These are phyloP conservation scores for Drosophila pegasa DNA, from an alignment of 2,888 invertebrate genomes.

Conservation along the genomic window DNA sequence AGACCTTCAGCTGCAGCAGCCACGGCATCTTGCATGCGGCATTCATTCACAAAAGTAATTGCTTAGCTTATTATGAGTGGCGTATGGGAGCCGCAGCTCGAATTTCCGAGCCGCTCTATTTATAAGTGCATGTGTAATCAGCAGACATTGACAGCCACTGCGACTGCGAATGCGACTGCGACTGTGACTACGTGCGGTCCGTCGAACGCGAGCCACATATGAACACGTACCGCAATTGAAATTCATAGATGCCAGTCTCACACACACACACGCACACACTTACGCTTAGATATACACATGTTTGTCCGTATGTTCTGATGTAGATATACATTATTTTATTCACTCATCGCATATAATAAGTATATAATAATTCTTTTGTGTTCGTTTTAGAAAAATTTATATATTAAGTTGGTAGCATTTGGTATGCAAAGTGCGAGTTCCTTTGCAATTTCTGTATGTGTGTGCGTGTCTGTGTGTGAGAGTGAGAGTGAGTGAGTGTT, in stretches of 20 bases:
- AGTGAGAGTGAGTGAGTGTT: not conserved
- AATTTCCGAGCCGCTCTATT: slow-evolving; percentile 54
- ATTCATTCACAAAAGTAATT: slow-evolving; percentile 62
- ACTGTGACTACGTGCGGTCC: slow-evolving; percentile 63
- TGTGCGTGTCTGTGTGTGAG: not conserved
- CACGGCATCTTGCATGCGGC: slow-evolving; percentile 13
- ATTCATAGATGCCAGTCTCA: slow-evolving; percentile 70
- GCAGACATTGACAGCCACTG: slow-evolving; percentile 22
- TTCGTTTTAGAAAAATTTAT: slow-evolving; percentile 68
- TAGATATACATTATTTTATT: slow-evolving; percentile 37
- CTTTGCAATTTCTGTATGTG: slow-evolving; percentile 4
- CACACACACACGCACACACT: slow-evolving; percentile 18
- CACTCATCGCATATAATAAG: slow-evolving; percentile 41
- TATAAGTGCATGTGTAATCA: slow-evolving; percentile 68
- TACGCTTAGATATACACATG: slow-evolving; percentile 3
- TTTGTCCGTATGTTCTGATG: slow-evolving; percentile 3
- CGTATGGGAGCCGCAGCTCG: slow-evolving; percentile 35
- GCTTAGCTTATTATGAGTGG: slow-evolving; percentile 44
- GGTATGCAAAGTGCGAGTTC: slow-evolving; percentile 68
- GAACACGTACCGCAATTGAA: slow-evolving; percentile 76
- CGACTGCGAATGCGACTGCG: slow-evolving; percentile 9
- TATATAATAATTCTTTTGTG: slow-evolving; percentile 69
- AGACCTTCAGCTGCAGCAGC: slow-evolving; percentile 4
- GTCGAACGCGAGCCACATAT: slow-evolving; percentile 61
- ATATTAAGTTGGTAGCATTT: slow-evolving; percentile 58